Evolutionary conservation across 2,797 vertebrate species (phyloP).

Genomic region (Columba guinea): DNA sequence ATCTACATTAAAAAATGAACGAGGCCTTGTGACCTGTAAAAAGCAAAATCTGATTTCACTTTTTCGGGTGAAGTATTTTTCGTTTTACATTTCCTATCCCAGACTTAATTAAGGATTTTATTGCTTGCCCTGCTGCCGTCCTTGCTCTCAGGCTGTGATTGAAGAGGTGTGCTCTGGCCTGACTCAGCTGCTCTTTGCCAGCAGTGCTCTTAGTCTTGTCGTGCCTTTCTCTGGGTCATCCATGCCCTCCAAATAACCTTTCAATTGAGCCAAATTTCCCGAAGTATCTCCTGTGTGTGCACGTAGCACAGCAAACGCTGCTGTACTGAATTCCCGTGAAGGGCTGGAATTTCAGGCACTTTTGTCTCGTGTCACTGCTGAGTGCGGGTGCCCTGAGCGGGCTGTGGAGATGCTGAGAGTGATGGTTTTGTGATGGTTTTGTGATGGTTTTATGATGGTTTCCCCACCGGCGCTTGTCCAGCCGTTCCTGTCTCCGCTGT

Average conservation of each 20-base stretch:
- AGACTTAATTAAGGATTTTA: neutral
- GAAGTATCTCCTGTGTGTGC: rapidly evolving
- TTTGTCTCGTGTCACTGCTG: rapidly evolving
- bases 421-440: too few species aligned
- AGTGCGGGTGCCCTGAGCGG: neutral
- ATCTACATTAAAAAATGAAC: neutral
- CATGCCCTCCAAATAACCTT: neutral
- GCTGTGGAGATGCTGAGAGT: rapidly evolving
- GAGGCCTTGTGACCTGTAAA: neutral
- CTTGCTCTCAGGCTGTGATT: neutral
- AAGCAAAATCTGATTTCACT: neutral
- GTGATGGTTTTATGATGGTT: neutral
- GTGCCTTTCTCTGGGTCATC: neutral
- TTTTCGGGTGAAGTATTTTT: neutral
- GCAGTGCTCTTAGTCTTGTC: rapidly evolving
- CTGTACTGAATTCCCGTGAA: neutral
- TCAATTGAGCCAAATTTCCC: rapidly evolving
- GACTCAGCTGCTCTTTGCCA: neutral
- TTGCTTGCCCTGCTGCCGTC: neutral
- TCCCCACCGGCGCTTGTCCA: neutral
- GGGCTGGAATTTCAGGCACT: neutral
- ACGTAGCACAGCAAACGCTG: rapidly evolving
- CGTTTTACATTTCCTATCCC: neutral
- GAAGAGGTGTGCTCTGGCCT: rapidly evolving
- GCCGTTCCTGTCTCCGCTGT: neutral